A percentile compares a stretch with the other conserved stretches of the same genome.
Conservation (phyloP, 2,113 vertebrate species). For the Cervus canadensis region DNA sequence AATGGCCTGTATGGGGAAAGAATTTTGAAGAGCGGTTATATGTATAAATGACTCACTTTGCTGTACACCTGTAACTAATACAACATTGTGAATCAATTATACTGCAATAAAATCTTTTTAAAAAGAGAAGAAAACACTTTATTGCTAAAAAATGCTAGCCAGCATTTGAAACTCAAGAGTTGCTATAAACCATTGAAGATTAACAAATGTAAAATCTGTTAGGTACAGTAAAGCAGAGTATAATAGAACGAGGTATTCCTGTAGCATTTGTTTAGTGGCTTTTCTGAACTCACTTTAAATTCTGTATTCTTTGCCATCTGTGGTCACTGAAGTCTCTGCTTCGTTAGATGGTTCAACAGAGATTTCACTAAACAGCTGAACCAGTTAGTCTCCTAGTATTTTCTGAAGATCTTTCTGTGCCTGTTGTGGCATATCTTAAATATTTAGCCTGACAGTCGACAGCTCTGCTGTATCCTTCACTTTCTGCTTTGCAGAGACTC, state of each 20-base stretch:
- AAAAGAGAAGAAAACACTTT: background rate
- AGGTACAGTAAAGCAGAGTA: background rate
- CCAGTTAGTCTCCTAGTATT: background rate
- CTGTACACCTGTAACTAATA: background rate
- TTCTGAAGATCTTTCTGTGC: background rate
- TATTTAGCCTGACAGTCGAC: background rate
- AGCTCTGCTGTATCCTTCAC: background rate
- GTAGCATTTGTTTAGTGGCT: background rate
- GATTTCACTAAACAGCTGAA: background rate
- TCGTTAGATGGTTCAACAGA: background rate
- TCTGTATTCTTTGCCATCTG: background rate
- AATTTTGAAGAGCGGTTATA: background rate
- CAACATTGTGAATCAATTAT: background rate
- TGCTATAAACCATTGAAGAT: background rate
- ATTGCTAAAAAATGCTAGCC: background rate
- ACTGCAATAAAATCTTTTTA: background rate
- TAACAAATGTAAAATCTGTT: background rate
- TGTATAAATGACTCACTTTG: background rate
- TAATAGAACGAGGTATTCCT: background rate
- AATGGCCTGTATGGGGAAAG: background rate
- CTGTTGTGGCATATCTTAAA: background rate
- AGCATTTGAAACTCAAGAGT: background rate
- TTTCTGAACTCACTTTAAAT: background rate
- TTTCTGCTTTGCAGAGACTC: background rate
- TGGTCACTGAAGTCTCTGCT: background rate